Percentiles rank a stretch among this genome's conserved stretches.
phyloP scores from a whole-genome alignment of 2,797 vertebrate species.

The Gymnopithys bicolor region DNA sequence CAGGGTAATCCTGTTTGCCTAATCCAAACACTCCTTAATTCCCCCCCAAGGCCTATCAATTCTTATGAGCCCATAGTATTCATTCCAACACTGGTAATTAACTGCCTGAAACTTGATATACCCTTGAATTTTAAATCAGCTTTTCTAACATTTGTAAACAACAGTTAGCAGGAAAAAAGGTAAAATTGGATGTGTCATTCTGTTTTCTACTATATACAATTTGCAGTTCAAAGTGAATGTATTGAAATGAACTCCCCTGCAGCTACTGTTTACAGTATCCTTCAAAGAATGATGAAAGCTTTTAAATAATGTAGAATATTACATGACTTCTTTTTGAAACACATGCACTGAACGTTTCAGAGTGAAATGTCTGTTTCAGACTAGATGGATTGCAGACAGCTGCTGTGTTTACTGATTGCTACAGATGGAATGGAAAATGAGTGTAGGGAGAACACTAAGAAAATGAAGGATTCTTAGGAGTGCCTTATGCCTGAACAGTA shows the following conservation, averaged over 20 bases:
- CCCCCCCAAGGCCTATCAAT: not conserved
- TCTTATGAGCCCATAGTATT: not conserved
- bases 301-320: conserved; percentile 63
- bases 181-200: conserved; percentile 54
- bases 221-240: conserved; percentile 72
- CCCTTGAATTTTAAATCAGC: conserved; percentile 33
- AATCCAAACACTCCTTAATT: not conserved
- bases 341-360: conserved; percentile 29
- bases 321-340: conserved; percentile 44
- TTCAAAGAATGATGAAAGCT: conserved; percentile 63
- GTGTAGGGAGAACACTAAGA: not conserved
- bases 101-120: conserved; percentile 34
- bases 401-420: conserved; percentile 6
- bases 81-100: conserved; percentile 48
- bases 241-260: conserved; percentile 69
- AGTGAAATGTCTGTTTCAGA: conserved; percentile 42
- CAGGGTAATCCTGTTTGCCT: not conserved
- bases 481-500: conserved; percentile 4
- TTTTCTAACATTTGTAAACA: conserved; percentile 62
- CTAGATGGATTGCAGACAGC: conserved; percentile 27
- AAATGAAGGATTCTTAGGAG: not conserved
- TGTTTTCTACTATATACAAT: conserved; percentile 59
- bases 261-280: conserved; percentile 64
- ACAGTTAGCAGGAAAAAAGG: conserved; percentile 56
- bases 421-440: not conserved